phyloP scores from a whole-genome alignment of 2,113 vertebrate genomes.

The Brienomyrus longianalis region DNA sequence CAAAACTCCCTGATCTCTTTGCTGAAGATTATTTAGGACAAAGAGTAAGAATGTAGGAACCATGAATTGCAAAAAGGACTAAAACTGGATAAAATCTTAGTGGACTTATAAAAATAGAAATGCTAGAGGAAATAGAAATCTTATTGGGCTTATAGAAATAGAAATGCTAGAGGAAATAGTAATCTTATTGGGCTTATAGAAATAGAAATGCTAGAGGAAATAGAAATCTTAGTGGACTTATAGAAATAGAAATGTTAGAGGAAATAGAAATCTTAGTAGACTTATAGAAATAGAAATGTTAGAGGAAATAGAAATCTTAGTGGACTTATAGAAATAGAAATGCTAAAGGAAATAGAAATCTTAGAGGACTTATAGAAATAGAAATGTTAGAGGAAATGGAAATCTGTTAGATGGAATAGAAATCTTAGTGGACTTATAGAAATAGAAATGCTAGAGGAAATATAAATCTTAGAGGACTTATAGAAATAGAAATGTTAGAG shows the following conservation, averaged over 20 bases:
- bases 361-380: conserved; percentile 37
- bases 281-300: too few species aligned
- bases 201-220: not conserved
- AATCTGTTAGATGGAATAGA: not conserved
- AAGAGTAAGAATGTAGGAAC: conserved; percentile 47
- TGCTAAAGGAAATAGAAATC: not conserved
- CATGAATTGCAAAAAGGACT: conserved; percentile 37
- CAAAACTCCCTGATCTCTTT: conserved; percentile 44
- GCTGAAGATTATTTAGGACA: conserved; percentile 45
- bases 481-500: conserved; percentile 8
- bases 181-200: conserved; percentile 37
- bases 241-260: too few species aligned
- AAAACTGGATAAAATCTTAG: conserved; percentile 38
- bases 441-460: too few species aligned
- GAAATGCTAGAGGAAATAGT: not conserved
- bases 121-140: not conserved
- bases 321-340: conserved; percentile 33
- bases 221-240: too few species aligned
- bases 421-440: conserved; percentile 19
- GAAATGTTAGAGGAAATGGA: not conserved
- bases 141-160: conserved; percentile 35
- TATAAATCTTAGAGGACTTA: conserved; percentile 34
- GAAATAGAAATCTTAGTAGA: conserved; percentile 20
- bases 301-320: conserved; percentile 19
- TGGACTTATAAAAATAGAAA: too few species aligned